phyloP scores from a whole-genome alignment of 2,888 invertebrate species.

The Physocephala rufipes region DNA sequence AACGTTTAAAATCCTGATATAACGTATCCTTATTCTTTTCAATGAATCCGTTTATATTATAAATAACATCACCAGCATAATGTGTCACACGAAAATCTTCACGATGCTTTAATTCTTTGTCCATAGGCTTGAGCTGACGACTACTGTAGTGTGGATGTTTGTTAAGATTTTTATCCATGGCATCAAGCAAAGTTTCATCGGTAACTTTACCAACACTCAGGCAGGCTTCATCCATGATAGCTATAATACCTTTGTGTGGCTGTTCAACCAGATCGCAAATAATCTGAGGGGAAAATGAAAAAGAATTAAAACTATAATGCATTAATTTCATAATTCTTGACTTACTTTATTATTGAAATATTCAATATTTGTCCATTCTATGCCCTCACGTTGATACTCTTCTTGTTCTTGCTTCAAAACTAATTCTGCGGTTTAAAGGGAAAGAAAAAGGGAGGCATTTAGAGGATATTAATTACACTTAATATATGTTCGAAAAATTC shows the following conservation, averaged over 20 bases:
- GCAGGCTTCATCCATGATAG: conserved; percentile 97
- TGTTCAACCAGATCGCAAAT: conserved; percentile 97
- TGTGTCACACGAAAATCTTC: conserved; percentile 87
- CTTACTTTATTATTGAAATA: conserved; percentile 94
- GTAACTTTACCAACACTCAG: conserved; percentile 93
- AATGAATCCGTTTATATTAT: conserved; percentile 88
- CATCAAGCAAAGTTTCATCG: conserved; percentile 85
- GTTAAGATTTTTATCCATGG: conserved; percentile 88
- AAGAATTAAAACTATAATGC: not conserved
- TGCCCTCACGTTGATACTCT: conserved; percentile 94
- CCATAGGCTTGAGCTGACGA: conserved; percentile 81
- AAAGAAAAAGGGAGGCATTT: not conserved
- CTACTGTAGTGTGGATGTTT: conserved; percentile 92
- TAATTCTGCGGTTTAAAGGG: conserved; percentile 75
- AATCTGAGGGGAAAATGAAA: conserved; percentile 59
- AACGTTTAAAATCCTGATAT: conserved; percentile 95
- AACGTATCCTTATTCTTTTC: conserved; percentile 98
- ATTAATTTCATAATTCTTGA: not conserved
- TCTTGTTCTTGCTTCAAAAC: conserved; percentile 98
- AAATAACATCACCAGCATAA: conserved; percentile 97
- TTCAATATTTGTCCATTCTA: conserved; percentile 92
- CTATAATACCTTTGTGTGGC: conserved; percentile 88
- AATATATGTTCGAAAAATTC: not conserved
- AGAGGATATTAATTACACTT: not conserved
- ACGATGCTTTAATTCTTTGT: conserved; percentile 81